Conservation (phyloP, 2,113 vertebrate species). For the Natator depressus region DNA sequence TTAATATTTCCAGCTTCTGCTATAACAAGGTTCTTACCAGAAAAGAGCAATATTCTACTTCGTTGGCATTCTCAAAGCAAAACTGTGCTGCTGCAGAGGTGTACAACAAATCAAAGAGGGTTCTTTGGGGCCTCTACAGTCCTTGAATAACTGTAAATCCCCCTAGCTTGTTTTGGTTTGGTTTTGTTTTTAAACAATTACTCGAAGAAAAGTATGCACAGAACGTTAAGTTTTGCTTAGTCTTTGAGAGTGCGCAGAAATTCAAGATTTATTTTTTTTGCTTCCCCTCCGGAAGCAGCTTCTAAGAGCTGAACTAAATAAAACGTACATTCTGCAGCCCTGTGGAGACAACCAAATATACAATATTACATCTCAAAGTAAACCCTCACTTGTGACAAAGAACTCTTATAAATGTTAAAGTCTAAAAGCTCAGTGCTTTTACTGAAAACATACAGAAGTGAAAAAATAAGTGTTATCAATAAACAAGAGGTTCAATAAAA, state of each 20-base stretch:
- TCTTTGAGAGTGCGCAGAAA: no score
- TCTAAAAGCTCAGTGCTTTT: not conserved
- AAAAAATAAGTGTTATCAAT: not conserved
- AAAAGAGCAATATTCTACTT: not conserved
- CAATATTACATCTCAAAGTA: not conserved
- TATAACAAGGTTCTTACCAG: not conserved
- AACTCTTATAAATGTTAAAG: not conserved
- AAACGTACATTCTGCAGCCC: no score
- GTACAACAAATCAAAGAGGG: not conserved
- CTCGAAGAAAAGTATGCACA: no score
- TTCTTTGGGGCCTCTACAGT: not conserved
- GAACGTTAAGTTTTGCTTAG: no score
- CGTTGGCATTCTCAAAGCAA: not conserved
- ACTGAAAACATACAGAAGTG: not conserved
- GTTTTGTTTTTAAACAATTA: no score
- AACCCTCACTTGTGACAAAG: not conserved
- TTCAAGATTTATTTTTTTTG: no score
- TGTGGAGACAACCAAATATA: not conserved
- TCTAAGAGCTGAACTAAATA: no score
- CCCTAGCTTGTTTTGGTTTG: not conserved
- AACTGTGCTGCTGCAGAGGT: not conserved
- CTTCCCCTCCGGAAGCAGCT: no score
- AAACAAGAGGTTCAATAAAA: not conserved
- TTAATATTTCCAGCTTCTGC: not conserved
- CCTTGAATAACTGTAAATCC: not conserved